Evolutionary conservation across 2,797 vertebrate genomes (phyloP).

Genomic region (Tauraco hartlaubi): DNA sequence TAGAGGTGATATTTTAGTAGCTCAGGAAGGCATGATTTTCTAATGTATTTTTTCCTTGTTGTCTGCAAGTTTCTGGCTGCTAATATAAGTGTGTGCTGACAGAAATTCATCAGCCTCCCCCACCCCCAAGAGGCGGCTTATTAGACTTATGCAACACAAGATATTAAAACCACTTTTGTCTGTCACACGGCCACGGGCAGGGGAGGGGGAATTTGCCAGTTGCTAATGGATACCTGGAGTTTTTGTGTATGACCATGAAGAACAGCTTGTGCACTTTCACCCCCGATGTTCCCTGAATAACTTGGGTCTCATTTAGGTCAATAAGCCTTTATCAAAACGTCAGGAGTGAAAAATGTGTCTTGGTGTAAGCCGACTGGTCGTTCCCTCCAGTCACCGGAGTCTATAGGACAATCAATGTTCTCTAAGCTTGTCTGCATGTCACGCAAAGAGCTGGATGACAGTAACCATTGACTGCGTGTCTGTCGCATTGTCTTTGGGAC

Average conservation of each 20-base stretch:
- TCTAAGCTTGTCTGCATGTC: constrained; percentile 73
- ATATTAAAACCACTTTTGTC: constrained; percentile 70
- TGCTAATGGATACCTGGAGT: constrained; percentile 76
- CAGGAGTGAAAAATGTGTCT: constrained; percentile 78
- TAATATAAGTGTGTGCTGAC: not conserved
- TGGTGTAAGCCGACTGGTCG: constrained; percentile 72
- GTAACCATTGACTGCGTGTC: constrained; percentile 76
- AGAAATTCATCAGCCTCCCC: constrained; percentile 9
- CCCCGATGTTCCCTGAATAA: constrained; percentile 75
- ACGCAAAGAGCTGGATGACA: constrained; percentile 66
- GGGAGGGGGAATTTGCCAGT: constrained; percentile 68
- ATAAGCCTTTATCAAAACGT: constrained; percentile 77
- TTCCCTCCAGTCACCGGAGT: constrained; percentile 63
- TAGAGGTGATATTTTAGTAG: not conserved
- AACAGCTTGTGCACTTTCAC: constrained; percentile 81
- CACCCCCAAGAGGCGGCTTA: not conserved
- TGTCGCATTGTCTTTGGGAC: constrained; percentile 64
- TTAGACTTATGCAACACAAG: constrained; percentile 44
- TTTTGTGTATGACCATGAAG: constrained; percentile 77
- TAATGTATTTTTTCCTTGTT: not conserved
- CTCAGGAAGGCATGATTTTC: not conserved
- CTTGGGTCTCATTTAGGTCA: constrained; percentile 78
- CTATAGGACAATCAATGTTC: constrained; percentile 74
- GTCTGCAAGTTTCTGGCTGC: not conserved
- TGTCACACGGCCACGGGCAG: constrained; percentile 52